Evolutionary conservation across 1,140 invertebrate genomes (phyloP).

Genomic region (Anastrepha obliqua): DNA sequence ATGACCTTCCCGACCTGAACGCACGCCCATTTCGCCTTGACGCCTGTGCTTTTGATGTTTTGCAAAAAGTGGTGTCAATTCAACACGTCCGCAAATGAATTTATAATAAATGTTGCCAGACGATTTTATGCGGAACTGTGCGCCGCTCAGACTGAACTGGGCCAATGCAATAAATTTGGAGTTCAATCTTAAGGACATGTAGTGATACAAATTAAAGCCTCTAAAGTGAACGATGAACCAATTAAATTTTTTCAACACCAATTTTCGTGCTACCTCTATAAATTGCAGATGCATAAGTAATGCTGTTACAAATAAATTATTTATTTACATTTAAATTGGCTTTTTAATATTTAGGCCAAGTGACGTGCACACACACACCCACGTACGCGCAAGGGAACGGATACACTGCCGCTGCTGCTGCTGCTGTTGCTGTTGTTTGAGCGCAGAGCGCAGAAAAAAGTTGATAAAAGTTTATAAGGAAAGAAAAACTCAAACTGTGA

Average conservation of each 20-base stretch:
- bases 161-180: constrained; percentile 33
- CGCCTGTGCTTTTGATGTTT: background rate
- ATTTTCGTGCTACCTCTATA: background rate
- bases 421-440: background rate
- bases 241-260: background rate
- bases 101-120: background rate
- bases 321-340: constrained; percentile 48
- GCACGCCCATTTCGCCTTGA: constrained; percentile 8
- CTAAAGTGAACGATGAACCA: background rate
- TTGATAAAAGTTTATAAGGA: background rate
- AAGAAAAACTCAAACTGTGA: background rate
- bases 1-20: background rate
- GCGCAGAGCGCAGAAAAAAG: background rate
- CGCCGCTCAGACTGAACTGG: background rate
- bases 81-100: background rate
- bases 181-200: constrained; percentile 40
- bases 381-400: background rate
- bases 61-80: background rate
- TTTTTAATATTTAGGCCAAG: constrained; percentile 37
- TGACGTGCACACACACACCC: background rate
- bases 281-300: constrained; percentile 26
- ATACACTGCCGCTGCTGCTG: background rate
- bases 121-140: background rate
- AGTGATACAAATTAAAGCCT: background rate
- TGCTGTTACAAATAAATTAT: constrained; percentile 39